Base-by-base conservation (phyloP, 2,113 vertebrate species). In the Larimichthys polyactis region DNA sequence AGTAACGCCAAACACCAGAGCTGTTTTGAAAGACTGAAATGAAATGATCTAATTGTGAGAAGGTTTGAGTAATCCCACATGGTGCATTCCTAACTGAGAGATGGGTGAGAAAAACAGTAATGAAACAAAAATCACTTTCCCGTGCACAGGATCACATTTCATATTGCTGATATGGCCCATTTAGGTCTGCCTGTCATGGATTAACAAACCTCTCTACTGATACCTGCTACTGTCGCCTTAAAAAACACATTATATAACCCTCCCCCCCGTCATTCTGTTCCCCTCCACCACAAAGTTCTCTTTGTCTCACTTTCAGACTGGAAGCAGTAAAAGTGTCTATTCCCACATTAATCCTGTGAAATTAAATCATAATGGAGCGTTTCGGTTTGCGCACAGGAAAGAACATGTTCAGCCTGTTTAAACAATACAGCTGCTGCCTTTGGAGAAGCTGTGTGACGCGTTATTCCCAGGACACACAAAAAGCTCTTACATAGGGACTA, bases 11-110 rank as follows among this genome's bases (percentile, higher is more conserved):
- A 69, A 75, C 16, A 24, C 7, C 36, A n/a, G 29, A 14, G 27
- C 14, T 62, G 73, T 81, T 83, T 78, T 19, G 60, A 68, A 55
- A 71, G 29, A 67, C 48, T 85, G 12, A 59, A 48, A 70, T 57
- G 36, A 27, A n/a, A 52, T 74, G 67, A 32, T 24, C 8, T 32
- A 27, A 27, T 51, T 14, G 6, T 15, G 11, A 46, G 32, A 17
- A 27, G 49, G 60, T 5, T 71, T 66, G 32, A 19, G n/a, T 11
- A 5, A 52, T n/a, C 12, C 51, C 11, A 3, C 43, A 5, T 27
- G 24, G 12, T 44, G 11, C 22, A 60, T 78, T 80, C 76, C 72
- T 57, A 10, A 43, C 4, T 11, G 2, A 20, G 17, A 8, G 5
- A 11, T 49, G 32, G 43, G 16, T 8, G 6, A 6, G 0, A 58